Evolutionary conservation across 2,888 invertebrate species (phyloP).

Genomic region (Molanna angustata): DNA sequence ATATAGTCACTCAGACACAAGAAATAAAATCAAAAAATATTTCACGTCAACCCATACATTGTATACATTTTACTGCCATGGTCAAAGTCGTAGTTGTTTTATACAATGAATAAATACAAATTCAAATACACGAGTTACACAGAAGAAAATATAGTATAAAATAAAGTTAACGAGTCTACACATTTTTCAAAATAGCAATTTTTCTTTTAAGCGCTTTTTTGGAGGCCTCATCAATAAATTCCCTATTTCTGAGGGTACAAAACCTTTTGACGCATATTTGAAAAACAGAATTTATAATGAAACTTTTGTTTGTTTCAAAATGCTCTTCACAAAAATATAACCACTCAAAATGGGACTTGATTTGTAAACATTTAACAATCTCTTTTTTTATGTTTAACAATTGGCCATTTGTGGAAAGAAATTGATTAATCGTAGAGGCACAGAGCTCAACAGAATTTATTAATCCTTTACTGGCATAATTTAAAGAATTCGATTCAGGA

Average conservation of each 20-base stretch:
- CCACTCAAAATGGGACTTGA: neutral
- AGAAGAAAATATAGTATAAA: no score
- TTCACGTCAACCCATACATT: no score
- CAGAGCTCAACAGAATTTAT: slow-evolving; percentile 1
- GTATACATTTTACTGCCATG: no score
- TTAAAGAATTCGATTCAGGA: neutral
- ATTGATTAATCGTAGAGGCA: neutral
- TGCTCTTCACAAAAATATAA: neutral
- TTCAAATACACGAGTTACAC: no score
- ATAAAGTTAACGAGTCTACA: no score
- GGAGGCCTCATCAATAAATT: neutral
- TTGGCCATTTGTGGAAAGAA: neutral
- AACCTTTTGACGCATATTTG: neutral
- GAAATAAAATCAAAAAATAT: no score
- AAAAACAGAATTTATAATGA: neutral
- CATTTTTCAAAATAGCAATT: neutral
- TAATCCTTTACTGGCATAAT: neutral
- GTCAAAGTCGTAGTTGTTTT: no score
- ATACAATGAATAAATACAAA: no score
- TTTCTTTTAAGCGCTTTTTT: slow-evolving; percentile 1
- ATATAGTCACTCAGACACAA: no score
- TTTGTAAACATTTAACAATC: neutral
- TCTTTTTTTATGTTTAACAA: neutral
- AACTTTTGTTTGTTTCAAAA: neutral
- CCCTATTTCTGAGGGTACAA: neutral